Percentiles rank a stretch among this genome's conserved stretches.
These are phyloP conservation scores for Sardina pilchardus DNA, from an alignment of 2,113 vertebrate genomes.

Conservation along the genomic window DNA sequence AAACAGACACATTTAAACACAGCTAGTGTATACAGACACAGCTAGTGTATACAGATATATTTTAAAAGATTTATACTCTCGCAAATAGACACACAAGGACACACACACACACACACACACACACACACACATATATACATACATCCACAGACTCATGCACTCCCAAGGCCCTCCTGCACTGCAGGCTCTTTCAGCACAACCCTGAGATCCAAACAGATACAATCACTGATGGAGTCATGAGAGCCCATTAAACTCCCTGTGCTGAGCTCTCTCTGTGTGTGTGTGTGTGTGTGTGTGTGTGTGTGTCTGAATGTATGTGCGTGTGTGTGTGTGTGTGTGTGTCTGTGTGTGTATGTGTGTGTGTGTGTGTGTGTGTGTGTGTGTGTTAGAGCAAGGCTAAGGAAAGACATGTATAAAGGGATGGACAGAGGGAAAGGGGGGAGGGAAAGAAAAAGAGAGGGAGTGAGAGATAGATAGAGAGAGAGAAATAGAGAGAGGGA, in stretches of 20 bases:
- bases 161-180: not conserved
- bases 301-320: not conserved
- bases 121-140: not conserved
- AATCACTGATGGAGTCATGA: not conserved
- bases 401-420: not conserved
- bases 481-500: constrained; percentile 18
- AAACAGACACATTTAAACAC: constrained; percentile 51
- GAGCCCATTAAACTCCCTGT: not conserved
- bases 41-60: no score
- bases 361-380: not conserved
- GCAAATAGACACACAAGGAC: not conserved
- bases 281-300: not conserved
- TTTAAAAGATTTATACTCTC: no score
- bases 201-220: not conserved
- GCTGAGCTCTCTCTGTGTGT: not conserved
- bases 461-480: not conserved
- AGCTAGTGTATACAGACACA: not conserved
- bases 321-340: not conserved
- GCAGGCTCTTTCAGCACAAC: not conserved
- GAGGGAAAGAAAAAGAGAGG: not conserved
- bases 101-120: not conserved
- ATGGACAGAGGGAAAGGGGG: not conserved
- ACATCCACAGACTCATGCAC: not conserved
- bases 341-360: not conserved
- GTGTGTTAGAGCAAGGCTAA: not conserved